These are phyloP conservation scores for Tiliqua scincoides DNA, from an alignment of 2,113 vertebrate species.

Conservation along the genomic window DNA sequence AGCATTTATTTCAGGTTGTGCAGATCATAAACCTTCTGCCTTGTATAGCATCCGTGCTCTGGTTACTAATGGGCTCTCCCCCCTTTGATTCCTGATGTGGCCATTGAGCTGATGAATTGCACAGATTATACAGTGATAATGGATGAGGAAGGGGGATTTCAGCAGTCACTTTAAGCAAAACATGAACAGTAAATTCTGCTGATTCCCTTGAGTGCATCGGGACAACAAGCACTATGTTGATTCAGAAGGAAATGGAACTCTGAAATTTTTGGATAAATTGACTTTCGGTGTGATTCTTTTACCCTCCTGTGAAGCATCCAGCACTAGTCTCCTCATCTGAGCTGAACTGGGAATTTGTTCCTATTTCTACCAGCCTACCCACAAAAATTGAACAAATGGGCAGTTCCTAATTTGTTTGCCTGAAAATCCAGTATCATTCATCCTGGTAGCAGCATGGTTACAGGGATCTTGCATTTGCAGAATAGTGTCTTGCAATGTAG, in stretches of 20 bases:
- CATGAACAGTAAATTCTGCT: conserved; percentile 44
- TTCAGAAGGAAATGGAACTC: neutral
- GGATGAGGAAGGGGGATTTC: conserved; percentile 50
- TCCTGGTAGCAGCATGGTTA: too few relatives aligned
- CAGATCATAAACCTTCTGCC: conserved; percentile 61
- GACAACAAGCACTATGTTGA: conserved; percentile 26
- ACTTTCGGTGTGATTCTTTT: neutral
- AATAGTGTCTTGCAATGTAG: neutral
- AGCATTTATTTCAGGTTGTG: conserved; percentile 48
- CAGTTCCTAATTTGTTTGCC: neutral
- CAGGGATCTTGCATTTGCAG: neutral
- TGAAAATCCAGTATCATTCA: neutral
- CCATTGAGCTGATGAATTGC: conserved; percentile 56
- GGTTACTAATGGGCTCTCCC: conserved; percentile 42
- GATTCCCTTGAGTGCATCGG: conserved; percentile 47
- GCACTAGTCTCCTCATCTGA: neutral
- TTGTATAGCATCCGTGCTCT: conserved; percentile 31
- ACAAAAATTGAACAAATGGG: neutral
- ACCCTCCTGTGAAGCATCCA: neutral
- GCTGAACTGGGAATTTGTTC: neutral
- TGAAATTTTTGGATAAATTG: neutral
- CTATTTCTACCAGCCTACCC: neutral
- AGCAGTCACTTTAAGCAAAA: conserved; percentile 51
- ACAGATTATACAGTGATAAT: conserved; percentile 41
- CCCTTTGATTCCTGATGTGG: conserved; percentile 36